These are phyloP conservation scores for Laterallus jamaicensis DNA, from an alignment of 2,113 vertebrate species.

Conservation along the genomic window DNA sequence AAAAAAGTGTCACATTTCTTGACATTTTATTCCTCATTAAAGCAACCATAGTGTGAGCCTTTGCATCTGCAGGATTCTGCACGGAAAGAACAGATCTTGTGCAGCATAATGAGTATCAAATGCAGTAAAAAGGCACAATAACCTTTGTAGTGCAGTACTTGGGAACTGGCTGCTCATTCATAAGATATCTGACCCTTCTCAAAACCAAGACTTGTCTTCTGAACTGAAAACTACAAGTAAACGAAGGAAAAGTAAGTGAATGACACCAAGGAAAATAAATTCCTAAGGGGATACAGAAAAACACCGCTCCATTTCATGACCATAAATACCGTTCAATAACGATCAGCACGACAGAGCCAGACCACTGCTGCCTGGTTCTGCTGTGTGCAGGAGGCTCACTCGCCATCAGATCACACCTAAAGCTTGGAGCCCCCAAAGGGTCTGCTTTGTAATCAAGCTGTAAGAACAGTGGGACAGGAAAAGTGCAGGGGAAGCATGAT, in stretches of 20 bases:
- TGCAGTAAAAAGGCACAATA: slow-evolving; percentile 29
- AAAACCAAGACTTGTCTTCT: background rate
- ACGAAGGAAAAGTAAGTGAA: background rate
- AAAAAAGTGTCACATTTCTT: slow-evolving; percentile 55
- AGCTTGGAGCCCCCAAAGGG: background rate
- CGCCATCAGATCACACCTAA: background rate
- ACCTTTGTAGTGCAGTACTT: slow-evolving; percentile 15
- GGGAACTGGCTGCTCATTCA: slow-evolving; percentile 43
- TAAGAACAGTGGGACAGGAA: background rate
- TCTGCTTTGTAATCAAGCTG: background rate
- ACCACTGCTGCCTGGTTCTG: background rate
- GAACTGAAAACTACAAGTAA: background rate
- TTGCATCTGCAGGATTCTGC: slow-evolving; percentile 61
- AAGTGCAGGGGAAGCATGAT: background rate
- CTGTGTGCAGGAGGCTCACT: background rate
- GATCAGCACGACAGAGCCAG: background rate
- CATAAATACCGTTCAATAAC: background rate
- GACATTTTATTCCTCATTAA: slow-evolving; percentile 66
- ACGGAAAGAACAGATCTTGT: slow-evolving; percentile 41
- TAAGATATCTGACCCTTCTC: background rate
- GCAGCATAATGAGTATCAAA: slow-evolving; percentile 41
- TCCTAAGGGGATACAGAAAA: background rate
- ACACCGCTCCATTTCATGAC: background rate
- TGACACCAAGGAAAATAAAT: background rate
- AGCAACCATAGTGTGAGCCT: slow-evolving; percentile 36